These are phyloP conservation scores for Ammodytes marinus DNA, from an alignment of 2,113 vertebrate genomes.

Conservation along the genomic window DNA sequence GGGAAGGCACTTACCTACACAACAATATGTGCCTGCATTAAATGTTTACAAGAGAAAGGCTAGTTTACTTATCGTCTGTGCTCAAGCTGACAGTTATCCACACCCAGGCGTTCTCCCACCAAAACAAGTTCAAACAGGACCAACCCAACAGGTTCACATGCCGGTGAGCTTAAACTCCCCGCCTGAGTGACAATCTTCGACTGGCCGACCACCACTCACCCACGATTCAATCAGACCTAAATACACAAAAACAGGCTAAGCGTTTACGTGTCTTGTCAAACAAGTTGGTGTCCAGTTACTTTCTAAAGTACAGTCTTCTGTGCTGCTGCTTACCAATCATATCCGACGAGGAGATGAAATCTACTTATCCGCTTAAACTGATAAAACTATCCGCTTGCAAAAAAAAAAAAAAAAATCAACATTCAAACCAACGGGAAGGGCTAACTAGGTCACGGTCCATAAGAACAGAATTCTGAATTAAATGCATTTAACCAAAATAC, in stretches of 20 bases:
- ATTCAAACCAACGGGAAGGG: too few species aligned
- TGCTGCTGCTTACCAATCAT: not conserved
- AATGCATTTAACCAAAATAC: too few species aligned
- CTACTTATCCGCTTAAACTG: conserved; percentile 4
- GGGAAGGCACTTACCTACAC: conserved; percentile 1
- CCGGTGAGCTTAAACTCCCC: conserved; percentile 26
- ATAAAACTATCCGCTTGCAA: conserved; percentile 20
- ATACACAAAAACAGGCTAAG: conserved; percentile 21
- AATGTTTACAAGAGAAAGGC: conserved; percentile 43
- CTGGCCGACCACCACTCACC: conserved; percentile 48
- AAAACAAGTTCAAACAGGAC: conserved; percentile 77
- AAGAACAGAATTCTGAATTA: too few species aligned
- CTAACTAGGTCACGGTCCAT: too few species aligned
- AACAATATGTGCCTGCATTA: not conserved
- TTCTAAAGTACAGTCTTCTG: not conserved
- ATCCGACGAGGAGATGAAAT: not conserved
- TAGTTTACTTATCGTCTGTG: conserved; percentile 28
- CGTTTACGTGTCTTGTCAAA: not conserved
- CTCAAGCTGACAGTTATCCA: conserved; percentile 68
- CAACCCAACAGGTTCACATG: conserved; percentile 76
- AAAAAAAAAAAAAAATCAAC: not conserved
- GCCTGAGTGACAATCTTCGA: conserved; percentile 19
- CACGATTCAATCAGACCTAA: not conserved
- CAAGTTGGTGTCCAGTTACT: conserved; percentile 6
- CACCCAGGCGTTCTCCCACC: conserved; percentile 62